Evolutionary conservation across 2,888 invertebrate genomes (phyloP), one percentile per base, ranked within the genome.

Genomic region (Myopa testacea): DNA sequence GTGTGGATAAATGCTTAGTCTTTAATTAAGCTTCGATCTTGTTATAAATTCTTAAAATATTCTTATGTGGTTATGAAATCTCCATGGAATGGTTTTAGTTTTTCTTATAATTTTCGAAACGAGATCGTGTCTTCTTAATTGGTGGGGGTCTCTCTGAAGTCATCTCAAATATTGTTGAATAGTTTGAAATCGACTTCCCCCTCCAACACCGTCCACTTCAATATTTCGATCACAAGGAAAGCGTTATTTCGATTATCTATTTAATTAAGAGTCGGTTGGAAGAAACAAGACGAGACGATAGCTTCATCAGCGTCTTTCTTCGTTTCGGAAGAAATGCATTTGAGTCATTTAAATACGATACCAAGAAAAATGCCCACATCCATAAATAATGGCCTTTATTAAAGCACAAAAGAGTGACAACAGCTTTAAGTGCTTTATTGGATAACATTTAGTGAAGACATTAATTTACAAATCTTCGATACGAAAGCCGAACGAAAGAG

Each of bases 371-470:
- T 26, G 62, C n/a, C 34, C 19, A 19, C 55, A n/a, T 55, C n/a
- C 55, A 55, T 69, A 69, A 69, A 52, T 69, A 69, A 69, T 45
- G 50, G 50, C 26, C 69, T 26, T 50, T 50, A 38, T 69, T 69
- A 50, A 26, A 12, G n/a, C n/a, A 55, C 52, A 71, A 16, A 37
- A 72, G 7, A 38, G 72, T 60, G 60, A 72, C 60, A 72, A 60
- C 60, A 40, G 58, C 38, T 75, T 75, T 75, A 75, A 75, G 75
- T 75, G 75, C 67, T 75, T 75, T 75, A 75, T 75, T 75, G 75
- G 75, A 75, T 75, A 75, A 75, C 75, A 55, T 75, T 75, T 75
- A 75, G 75, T 55, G 67, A 75, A 75, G 75, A 67, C 75, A 75
- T 75, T 75, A 75, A 75, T 75, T 75, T 55, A 75, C 67, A 75